Evolutionary conservation across 2,797 vertebrate genomes (phyloP).

Genomic region (Spinus olivaceus): DNA sequence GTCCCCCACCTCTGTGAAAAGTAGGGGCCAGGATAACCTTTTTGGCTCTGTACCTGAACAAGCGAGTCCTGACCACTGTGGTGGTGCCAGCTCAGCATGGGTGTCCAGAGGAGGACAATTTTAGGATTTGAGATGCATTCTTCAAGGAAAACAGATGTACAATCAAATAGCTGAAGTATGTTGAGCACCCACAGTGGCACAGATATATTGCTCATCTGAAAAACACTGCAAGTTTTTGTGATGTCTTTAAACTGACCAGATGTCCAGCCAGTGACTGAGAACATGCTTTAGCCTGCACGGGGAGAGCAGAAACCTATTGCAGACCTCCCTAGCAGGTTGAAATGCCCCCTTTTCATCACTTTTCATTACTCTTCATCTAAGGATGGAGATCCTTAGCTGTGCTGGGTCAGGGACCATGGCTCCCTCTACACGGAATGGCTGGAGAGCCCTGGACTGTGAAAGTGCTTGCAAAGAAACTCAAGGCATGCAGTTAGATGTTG

Average conservation of each 20-base stretch:
- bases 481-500: not conserved
- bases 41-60: not conserved
- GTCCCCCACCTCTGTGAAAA: not conserved
- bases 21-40: not conserved
- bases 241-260: not conserved
- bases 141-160: not conserved
- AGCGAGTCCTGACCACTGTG: not conserved
- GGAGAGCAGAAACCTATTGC: not conserved
- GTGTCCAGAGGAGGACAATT: not conserved
- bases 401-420: not conserved
- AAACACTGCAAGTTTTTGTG: accelerated
- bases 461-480: accelerated
- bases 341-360: not conserved
- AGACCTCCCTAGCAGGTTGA: not conserved
- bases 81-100: not conserved
- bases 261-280: not conserved
- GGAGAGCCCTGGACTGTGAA: accelerated
- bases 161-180: not conserved
- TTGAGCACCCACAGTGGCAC: not conserved
- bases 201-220: not conserved
- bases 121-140: not conserved
- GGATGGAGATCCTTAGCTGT: not conserved
- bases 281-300: not conserved
- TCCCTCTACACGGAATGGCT: accelerated
- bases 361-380: not conserved